phyloP scores from a whole-genome alignment of 2,797 vertebrate species.

The Micropoecilia bifurca region DNA sequence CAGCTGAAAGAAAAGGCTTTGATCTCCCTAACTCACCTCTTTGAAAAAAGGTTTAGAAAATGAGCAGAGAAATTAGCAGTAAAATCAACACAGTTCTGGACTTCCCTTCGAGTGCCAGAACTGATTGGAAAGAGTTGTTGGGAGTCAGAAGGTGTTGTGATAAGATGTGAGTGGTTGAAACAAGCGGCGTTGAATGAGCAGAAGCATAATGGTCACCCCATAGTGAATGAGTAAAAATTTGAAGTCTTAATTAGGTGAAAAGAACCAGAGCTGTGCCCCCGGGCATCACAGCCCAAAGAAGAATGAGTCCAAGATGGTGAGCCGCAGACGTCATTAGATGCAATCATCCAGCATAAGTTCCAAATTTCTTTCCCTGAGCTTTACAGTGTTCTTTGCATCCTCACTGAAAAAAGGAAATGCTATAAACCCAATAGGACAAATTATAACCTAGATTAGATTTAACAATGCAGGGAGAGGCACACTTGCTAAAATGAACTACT shows the following conservation, averaged over 20 bases:
- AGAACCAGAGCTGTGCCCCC: conserved; percentile 74
- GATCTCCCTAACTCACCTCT: conserved; percentile 24
- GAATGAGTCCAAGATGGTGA: conserved; percentile 45
- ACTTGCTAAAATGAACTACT: conserved; percentile 48
- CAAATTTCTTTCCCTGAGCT: conserved; percentile 22
- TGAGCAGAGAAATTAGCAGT: conserved; percentile 5
- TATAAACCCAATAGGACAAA: not conserved
- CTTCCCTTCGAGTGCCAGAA: conserved; percentile 23
- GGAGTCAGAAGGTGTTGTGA: conserved; percentile 49
- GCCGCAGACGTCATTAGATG: conserved; percentile 6
- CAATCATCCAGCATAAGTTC: not conserved
- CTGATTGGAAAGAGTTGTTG: conserved; percentile 23
- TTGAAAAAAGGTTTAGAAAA: conserved; percentile 10
- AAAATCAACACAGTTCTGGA: conserved; percentile 48
- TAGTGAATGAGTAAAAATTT: conserved; percentile 69
- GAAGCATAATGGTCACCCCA: conserved; percentile 61
- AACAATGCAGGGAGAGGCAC: conserved; percentile 30
- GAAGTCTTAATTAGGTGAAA: conserved; percentile 74
- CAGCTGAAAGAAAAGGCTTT: conserved; percentile 19
- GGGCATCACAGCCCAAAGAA: conserved; percentile 54
- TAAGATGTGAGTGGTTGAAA: conserved; percentile 66
- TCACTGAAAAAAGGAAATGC: conserved; percentile 4
- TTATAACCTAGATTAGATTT: conserved; percentile 20
- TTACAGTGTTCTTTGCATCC: conserved; percentile 8
- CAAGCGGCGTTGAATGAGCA: conserved; percentile 70